These are phyloP conservation scores for Conus canariensis DNA, from an alignment of 2,888 invertebrate genomes.

Conservation along the genomic window DNA sequence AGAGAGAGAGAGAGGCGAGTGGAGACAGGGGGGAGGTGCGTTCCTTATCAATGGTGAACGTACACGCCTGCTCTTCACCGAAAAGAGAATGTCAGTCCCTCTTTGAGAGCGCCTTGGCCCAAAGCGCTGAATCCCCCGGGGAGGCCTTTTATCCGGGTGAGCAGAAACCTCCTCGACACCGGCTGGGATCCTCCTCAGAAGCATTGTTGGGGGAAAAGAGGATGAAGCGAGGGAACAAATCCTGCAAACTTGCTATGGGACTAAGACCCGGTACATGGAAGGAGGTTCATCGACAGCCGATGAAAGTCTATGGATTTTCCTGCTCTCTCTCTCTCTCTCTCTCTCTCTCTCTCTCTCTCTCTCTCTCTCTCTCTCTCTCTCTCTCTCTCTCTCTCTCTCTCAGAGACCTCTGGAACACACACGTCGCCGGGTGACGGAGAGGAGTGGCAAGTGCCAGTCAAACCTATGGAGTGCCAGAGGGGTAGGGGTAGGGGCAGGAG, in stretches of 20 bases:
- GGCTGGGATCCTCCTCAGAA: constrained; percentile 31
- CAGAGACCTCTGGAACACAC: constrained; percentile 15
- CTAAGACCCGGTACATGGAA: background rate
- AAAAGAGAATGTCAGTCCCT: constrained; percentile 20
- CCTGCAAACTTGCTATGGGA: constrained; percentile 31
- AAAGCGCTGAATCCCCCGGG: background rate
- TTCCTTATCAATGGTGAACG: background rate
- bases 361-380: background rate
- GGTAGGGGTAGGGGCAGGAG: too few species aligned
- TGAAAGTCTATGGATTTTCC: constrained; percentile 25
- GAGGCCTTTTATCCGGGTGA: constrained; percentile 27
- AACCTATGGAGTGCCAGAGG: background rate
- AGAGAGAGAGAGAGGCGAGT: too few species aligned
- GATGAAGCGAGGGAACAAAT: background rate
- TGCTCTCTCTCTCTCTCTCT: background rate
- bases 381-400: background rate
- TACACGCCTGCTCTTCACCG: background rate
- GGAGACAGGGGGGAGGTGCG: background rate
- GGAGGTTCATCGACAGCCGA: constrained; percentile 12
- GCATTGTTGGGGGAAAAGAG: constrained; percentile 32
- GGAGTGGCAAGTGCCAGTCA: background rate
- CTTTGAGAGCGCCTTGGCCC: constrained; percentile 17
- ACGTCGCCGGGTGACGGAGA: background rate
- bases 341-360: background rate
- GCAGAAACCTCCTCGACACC: background rate